Conservation (phyloP, 2,888 invertebrate species). For the Lamproptera curius region DNA sequence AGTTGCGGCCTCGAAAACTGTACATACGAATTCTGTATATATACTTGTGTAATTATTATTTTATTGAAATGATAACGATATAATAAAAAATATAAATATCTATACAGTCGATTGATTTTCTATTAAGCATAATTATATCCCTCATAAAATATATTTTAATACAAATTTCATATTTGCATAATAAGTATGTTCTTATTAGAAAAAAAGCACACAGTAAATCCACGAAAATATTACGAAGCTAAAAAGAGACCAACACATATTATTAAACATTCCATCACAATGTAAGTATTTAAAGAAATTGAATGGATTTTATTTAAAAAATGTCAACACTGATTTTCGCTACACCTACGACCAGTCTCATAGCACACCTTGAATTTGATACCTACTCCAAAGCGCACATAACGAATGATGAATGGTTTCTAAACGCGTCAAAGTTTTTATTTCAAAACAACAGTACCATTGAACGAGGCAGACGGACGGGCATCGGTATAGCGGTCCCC, state of each 20-base stretch:
- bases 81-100: conserved; percentile 70
- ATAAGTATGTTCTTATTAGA: no score
- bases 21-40: conserved; percentile 69
- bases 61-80: conserved; percentile 72
- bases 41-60: conserved; percentile 75
- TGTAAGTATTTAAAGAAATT: no score
- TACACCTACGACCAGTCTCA: no score
- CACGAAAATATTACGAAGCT: no score
- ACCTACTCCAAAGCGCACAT: not conserved
- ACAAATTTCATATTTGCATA: no score
- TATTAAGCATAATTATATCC: conserved; percentile 15
- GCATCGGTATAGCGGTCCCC: conserved; percentile 5
- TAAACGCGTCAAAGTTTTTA: not conserved
- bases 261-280: no score
- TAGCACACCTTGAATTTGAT: not conserved
- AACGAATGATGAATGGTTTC: not conserved
- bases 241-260: no score
- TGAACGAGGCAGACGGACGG: conserved; percentile 4
- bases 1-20: conserved; percentile 70
- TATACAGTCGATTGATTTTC: conserved; percentile 20
- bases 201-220: no score
- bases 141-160: no score
- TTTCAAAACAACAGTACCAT: conserved; percentile 8
- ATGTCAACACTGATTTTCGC: no score
- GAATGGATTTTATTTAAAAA: no score